A percentile compares a stretch with the other conserved stretches of the same genome.
These are phyloP conservation scores for Mormyrus iriodes DNA, from an alignment of 2,113 vertebrate species.

Conservation along the genomic window DNA sequence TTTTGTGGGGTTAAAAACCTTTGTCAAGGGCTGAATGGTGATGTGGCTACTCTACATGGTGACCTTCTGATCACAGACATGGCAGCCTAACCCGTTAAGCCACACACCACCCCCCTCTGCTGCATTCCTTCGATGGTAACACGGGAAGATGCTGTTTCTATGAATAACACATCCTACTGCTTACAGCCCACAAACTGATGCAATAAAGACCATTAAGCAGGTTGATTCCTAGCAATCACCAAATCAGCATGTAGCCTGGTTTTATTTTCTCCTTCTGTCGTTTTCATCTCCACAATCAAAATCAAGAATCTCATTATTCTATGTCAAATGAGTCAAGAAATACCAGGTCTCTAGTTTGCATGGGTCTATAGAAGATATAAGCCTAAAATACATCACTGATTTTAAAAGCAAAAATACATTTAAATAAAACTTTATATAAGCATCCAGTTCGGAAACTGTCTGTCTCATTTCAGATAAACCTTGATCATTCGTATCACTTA, in stretches of 20 bases:
- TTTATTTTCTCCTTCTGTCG: not conserved
- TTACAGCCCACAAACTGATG: not conserved
- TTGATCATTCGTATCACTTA: slow-evolving; percentile 2
- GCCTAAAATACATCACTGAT: not conserved
- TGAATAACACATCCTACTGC: not conserved
- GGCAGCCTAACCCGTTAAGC: not conserved
- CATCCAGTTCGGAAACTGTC: not conserved
- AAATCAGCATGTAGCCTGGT: not conserved
- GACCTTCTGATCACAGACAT: not conserved
- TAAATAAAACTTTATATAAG: not conserved
- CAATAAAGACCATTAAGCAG: not conserved
- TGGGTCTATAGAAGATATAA: not conserved
- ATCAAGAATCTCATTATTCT: not conserved
- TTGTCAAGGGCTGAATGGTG: not conserved
- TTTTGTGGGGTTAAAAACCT: not conserved
- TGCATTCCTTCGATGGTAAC: not conserved
- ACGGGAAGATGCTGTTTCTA: not conserved
- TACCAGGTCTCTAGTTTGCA: not conserved
- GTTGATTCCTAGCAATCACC: not conserved
- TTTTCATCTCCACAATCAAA: not conserved
- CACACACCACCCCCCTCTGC: not conserved
- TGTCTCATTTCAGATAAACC: not conserved
- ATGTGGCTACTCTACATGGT: not conserved
- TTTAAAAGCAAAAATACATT: not conserved
- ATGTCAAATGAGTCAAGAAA: not conserved